These are phyloP conservation scores for Channa striata DNA, from an alignment of 2,797 vertebrate genomes.

Conservation along the genomic window DNA sequence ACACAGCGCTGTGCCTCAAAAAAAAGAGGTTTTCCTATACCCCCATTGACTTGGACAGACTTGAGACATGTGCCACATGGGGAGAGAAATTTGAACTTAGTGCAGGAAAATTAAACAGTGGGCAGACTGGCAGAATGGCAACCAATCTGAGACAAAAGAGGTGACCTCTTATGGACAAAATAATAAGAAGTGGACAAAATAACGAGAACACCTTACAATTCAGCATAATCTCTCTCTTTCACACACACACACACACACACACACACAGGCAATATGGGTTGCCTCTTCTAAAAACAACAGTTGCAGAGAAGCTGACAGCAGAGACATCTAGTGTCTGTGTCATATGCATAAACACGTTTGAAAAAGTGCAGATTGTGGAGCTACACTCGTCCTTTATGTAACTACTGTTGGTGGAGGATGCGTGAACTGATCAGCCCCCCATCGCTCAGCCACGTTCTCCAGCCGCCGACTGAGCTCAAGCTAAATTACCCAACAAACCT, in stretches of 20 bases:
- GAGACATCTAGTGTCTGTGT: conserved; percentile 57
- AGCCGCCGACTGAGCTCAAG: conserved; percentile 7
- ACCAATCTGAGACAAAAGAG: neutral
- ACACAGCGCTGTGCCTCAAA: conserved; percentile 31
- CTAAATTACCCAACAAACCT: conserved; percentile 55
- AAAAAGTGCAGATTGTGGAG: conserved; percentile 1
- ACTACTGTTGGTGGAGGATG: neutral
- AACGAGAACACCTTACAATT: neutral
- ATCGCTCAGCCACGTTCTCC: conserved; percentile 37
- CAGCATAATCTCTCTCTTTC: too few relatives aligned
- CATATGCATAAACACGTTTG: neutral
- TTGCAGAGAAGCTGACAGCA: conserved; percentile 19
- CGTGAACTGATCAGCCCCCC: neutral
- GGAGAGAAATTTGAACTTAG: conserved; percentile 9
- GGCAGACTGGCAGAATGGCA: neutral
- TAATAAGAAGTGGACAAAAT: neutral
- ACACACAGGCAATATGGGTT: conserved; percentile 8
- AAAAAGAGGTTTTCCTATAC: conserved; percentile 24
- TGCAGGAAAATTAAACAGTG: conserved; percentile 10
- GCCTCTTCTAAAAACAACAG: conserved; percentile 10
- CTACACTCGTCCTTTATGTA: neutral
- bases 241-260: neutral
- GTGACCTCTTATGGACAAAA: too few relatives aligned
- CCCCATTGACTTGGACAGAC: conserved; percentile 24
- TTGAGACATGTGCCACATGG: conserved; percentile 25